Conservation (phyloP, 2,113 vertebrate species). For the Polypterus senegalus region DNA sequence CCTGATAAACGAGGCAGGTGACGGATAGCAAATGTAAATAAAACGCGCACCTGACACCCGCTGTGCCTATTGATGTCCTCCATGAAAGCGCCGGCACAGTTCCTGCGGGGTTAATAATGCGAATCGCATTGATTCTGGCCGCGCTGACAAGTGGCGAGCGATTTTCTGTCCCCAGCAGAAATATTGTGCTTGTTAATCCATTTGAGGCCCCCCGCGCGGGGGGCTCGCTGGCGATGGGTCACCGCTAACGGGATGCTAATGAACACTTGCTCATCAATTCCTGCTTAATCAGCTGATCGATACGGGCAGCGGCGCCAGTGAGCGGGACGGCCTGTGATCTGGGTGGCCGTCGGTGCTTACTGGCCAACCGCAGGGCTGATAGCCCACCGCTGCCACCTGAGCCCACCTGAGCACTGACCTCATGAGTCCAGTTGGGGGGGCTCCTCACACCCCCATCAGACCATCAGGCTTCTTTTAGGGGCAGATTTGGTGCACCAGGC, state of each 20-base stretch:
- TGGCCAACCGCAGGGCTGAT: neutral
- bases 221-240: constrained; percentile 36
- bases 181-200: constrained; percentile 48
- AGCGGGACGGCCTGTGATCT: constrained; percentile 27
- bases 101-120: constrained; percentile 28
- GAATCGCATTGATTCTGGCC: constrained; percentile 35
- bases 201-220: constrained; percentile 35
- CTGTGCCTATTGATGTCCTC: constrained; percentile 17
- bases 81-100: constrained; percentile 14
- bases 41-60: constrained; percentile 31
- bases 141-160: constrained; percentile 47
- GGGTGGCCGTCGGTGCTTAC: neutral
- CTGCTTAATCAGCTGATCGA: constrained; percentile 68
- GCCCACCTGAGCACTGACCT: neutral
- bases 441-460: too few species aligned
- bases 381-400: neutral
- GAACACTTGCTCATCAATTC: constrained; percentile 66
- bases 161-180: constrained; percentile 49
- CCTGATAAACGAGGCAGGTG: constrained; percentile 16
- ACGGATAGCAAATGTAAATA: constrained; percentile 31
- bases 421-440: neutral
- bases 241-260: constrained; percentile 70
- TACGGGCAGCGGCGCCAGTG: constrained; percentile 16
- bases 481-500: too few species aligned
- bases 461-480: too few species aligned